Evolutionary conservation across 2,797 vertebrate genomes (phyloP).

Genomic region (Cossypha heuglini): DNA sequence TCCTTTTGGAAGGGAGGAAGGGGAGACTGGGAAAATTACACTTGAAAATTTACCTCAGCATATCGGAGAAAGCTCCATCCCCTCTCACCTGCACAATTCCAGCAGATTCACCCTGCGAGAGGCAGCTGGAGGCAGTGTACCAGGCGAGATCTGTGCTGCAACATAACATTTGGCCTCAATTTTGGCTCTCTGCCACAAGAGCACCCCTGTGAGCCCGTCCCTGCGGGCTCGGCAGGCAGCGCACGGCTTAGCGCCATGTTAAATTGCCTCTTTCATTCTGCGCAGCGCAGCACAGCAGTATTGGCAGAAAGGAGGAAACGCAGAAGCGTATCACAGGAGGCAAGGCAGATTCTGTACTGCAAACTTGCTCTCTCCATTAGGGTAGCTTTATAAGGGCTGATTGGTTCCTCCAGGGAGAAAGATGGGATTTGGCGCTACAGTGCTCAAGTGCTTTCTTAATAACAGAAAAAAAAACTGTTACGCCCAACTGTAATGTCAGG

Average conservation of each 20-base stretch:
- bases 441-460: background rate
- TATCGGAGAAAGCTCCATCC: background rate
- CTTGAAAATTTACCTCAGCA: background rate
- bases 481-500: background rate
- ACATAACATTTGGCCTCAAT: background rate
- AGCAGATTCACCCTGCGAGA: background rate
- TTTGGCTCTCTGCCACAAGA: background rate
- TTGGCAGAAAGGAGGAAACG: background rate
- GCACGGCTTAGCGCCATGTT: background rate
- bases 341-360: background rate
- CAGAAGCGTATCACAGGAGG: background rate
- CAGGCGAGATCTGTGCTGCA: background rate
- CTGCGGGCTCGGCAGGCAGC: background rate
- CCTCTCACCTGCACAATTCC: background rate
- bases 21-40: background rate
- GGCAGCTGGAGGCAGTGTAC: background rate
- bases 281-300: background rate
- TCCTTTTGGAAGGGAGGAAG: background rate
- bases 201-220: background rate
- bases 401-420: background rate
- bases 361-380: background rate
- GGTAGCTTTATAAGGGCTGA: background rate
- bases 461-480: background rate
- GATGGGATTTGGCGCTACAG: background rate
- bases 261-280: slow-evolving; percentile 30